Base-by-base conservation (phyloP, 2,797 vertebrate genomes). In the Discoglossus pictus region DNA sequence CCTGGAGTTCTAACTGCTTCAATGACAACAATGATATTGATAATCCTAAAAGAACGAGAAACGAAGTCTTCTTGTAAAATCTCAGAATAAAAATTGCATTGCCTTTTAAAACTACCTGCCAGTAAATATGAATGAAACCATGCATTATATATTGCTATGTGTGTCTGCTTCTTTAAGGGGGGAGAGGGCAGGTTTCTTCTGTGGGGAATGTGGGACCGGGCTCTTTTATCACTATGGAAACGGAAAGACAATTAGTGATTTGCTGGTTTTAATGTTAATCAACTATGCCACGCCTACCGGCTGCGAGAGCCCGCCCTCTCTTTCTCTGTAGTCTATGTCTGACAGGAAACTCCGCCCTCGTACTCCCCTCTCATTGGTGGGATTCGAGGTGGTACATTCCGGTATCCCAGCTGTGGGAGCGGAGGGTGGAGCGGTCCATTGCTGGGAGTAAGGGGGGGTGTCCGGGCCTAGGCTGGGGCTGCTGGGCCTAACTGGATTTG, bases 121-220 rank as follows among this genome's bases (percentile, higher is more conserved):
- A n/a, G n/a, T n/a, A n/a, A n/a, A n/a, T n/a, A n/a, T n/a, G n/a
- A n/a, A n/a, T n/a, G n/a, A n/a, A n/a, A n/a, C n/a, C n/a, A n/a
- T n/a, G n/a, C n/a, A n/a, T n/a, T n/a, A n/a, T n/a, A n/a, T 11
- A 23, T 47, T 47, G 7, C 3, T 10, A n/a, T 50, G 21, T 25
- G 47, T 7, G 5, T 25, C 11, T 7, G 12, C 10, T 7, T 9
- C 83, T 83, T 87, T 81, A 82, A 80, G 67, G 74, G 76, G 68
- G 62, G 56, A 62, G 50, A 62, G 71, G 5, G 27, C 20, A 7
- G 27, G 63, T 52, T 60, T 1, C n/a, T 55, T 65, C 50, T 47
- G 25, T 61, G 18, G 61, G 42, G 77, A 76, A 75, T 48, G 64
- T 78, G 68, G 75, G 18, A 50, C 53, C 24, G 58, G 48, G 35